Percentiles rank a stretch among this genome's conserved stretches.
Conservation (phyloP, 2,113 vertebrate genomes). For the Origma solitaria region DNA sequence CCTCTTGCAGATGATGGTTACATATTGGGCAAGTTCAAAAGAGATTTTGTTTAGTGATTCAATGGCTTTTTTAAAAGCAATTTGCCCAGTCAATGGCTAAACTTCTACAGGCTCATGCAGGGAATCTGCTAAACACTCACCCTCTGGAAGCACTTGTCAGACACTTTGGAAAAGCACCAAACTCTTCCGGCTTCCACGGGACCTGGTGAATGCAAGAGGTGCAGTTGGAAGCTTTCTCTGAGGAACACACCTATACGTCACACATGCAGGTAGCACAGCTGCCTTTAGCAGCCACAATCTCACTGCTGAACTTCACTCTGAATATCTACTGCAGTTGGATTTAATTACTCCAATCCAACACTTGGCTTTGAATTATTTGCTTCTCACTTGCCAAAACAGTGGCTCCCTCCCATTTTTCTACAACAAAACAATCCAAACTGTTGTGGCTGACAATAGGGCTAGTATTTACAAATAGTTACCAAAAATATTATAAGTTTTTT, state of each 20-base stretch:
- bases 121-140: neutral
- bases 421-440: neutral
- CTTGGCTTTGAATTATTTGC: neutral
- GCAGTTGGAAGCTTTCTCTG: neutral
- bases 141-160: neutral
- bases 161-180: neutral
- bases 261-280: fast-evolving
- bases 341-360: neutral
- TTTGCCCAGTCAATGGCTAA: neutral
- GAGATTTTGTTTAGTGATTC: neutral
- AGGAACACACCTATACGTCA: neutral
- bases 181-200: fast-evolving
- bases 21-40: neutral
- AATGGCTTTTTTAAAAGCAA: neutral
- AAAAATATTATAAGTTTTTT: neutral
- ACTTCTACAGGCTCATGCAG: neutral
- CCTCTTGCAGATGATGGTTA: neutral
- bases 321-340: neutral
- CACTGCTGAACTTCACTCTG: neutral
- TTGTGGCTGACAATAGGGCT: neutral
- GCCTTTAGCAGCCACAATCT: neutral
- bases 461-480: neutral
- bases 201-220: neutral
- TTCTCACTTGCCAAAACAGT: neutral
- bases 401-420: neutral